Base-by-base conservation (phyloP, 2,888 invertebrate genomes). In the Epirrhoe alternata region DNA sequence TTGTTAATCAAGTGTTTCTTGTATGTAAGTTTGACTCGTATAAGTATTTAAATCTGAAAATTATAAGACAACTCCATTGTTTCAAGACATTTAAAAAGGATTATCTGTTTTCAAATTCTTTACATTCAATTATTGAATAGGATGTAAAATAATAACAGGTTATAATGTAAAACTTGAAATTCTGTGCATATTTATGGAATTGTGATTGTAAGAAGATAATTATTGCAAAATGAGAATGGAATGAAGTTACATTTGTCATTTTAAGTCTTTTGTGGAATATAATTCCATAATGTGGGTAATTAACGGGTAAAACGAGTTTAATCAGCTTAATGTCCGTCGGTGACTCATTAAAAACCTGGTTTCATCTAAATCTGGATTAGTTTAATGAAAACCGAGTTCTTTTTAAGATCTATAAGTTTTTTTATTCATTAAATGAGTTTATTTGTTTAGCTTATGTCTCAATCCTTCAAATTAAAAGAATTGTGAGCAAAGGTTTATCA, bases 291-390 rank as follows among this genome's bases (percentile, higher is more conserved):
- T 42, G 45, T 7, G n/a, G 17, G n/a, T 60, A 42, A 60, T 60
- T 45, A 64, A 16, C 49, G 45, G 24, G 42, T 60, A 24, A 35
- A 65, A 65, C 60, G 17, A 51, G 64, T 60, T 56, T 58, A 64
- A 64, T 58, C 55, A 56, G 45, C 54, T 55, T 64, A 55, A 49
- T 63, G 53, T 16, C 6, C 16, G 45, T 33, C 24, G 30, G 30
- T 49, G 31, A 54, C 35, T 58, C 33, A 61, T 38, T 55, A 49
- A 42, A 24, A 47, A 56, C 14, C 16, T 54, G 45, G 47, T 47
- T 47, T 49, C 35, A 33, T 12, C 45, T 45, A 45, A 47, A 55
- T 24, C 17, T 54, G 33, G 52, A 57, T 57, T 61, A 57, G 49
- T 33, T 33, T 14, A 17, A 35, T 6, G 12, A 14, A 16, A 42